These are phyloP conservation scores for Lepisosteus oculatus DNA, from an alignment of 2,113 vertebrate species.

Conservation along the genomic window DNA sequence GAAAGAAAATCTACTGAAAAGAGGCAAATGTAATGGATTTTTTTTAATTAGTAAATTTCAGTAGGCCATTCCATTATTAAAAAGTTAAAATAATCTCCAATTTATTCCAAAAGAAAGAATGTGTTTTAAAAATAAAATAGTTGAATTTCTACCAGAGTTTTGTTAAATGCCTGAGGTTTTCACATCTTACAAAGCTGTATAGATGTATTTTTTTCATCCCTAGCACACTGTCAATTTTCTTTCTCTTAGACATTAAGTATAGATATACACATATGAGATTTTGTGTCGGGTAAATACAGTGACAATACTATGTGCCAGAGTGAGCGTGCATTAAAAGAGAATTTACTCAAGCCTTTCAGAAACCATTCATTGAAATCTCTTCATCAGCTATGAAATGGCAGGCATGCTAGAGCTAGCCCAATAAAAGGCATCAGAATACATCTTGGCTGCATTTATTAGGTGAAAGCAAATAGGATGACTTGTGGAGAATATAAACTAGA, in stretches of 20 bases:
- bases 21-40: no score
- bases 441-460: conserved; percentile 11
- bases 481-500: conserved; percentile 15
- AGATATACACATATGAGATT: not conserved
- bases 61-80: no score
- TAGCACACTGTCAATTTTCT: conserved; percentile 1
- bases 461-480: conserved; percentile 1
- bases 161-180: no score
- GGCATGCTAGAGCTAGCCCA: conserved; percentile 15
- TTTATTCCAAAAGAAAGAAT: no score
- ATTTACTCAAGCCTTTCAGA: conserved; percentile 10
- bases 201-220: not conserved
- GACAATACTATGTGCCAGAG: not conserved
- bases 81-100: no score
- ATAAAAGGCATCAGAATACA: conserved; percentile 19
- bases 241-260: not conserved
- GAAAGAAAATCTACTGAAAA: no score
- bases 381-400: conserved; percentile 7
- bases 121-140: no score
- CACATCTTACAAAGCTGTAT: no score
- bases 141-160: no score
- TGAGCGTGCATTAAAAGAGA: conserved; percentile 1
- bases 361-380: conserved; percentile 20
- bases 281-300: conserved; percentile 8
- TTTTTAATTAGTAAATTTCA: no score